Evolutionary conservation across 2,113 vertebrate species (phyloP).

Genomic region (Chascanopsetta lugubris): DNA sequence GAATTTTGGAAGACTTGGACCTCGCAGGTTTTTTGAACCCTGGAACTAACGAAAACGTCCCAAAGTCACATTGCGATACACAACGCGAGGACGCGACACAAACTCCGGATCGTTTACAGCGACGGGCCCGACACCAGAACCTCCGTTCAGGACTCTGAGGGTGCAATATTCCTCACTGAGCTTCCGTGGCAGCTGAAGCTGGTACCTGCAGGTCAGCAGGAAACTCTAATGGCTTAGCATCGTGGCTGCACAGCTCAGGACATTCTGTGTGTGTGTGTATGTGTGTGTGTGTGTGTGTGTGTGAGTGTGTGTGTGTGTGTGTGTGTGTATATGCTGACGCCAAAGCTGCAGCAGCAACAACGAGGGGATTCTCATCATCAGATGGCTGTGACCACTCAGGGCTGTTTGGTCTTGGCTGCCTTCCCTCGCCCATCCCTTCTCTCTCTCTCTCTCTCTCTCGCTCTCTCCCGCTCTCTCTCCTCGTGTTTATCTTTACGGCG

Average conservation of each 20-base stretch:
- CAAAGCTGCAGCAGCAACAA: slow-evolving; percentile 25
- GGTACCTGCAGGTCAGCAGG: slow-evolving; percentile 56
- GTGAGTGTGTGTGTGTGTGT: slow-evolving; percentile 16
- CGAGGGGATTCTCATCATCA: slow-evolving; percentile 40
- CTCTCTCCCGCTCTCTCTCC: slow-evolving; percentile 19
- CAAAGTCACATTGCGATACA: not conserved
- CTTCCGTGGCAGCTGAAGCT: slow-evolving; percentile 28
- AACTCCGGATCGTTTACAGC: not conserved
- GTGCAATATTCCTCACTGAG: slow-evolving; percentile 16
- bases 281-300: slow-evolving; percentile 2
- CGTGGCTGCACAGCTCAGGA: slow-evolving; percentile 30
- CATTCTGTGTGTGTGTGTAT: slow-evolving; percentile 30
- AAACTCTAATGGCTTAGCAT: slow-evolving; percentile 40
- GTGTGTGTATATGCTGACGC: not conserved
- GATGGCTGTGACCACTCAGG: slow-evolving; percentile 13
- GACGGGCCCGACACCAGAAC: not conserved
- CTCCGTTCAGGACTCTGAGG: slow-evolving; percentile 2
- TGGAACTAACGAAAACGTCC: not conserved
- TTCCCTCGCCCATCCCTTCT: slow-evolving; percentile 23
- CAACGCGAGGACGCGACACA: not conserved
- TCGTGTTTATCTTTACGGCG: slow-evolving; percentile 26
- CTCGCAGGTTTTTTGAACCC: not conserved
- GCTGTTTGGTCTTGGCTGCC: slow-evolving; percentile 28
- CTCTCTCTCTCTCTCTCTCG: slow-evolving; percentile 23
- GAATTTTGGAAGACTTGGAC: too few species aligned